Conservation (phyloP, 53 echinoderm and acorn worm genomes). For the Echinometra lucunter region DNA sequence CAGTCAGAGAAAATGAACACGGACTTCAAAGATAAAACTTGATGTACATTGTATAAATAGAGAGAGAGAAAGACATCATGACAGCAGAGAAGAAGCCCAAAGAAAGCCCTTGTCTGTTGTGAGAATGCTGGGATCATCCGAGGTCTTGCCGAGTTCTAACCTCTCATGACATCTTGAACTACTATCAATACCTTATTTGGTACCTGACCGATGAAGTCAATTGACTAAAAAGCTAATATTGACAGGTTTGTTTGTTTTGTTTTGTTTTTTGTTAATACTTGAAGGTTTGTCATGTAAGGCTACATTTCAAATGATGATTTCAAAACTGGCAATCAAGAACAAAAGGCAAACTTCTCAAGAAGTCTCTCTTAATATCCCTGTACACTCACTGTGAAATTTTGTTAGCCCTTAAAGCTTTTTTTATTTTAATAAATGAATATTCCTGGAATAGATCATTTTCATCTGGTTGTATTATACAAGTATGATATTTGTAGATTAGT, state of each 20-base stretch:
- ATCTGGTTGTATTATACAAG: background rate
- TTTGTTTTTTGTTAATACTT: too few species aligned
- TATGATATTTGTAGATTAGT: background rate
- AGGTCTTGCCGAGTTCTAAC: conserved; percentile 34
- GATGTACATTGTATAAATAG: background rate
- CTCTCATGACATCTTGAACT: conserved; percentile 44
- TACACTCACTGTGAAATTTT: too few species aligned
- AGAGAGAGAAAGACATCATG: background rate
- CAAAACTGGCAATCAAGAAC: background rate
- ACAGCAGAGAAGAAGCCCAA: background rate
- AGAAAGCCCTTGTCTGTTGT: conserved; percentile 18
- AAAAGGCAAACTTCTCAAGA: background rate
- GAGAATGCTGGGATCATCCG: conserved; percentile 14
- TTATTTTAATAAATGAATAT: background rate
- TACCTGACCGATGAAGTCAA: conserved; percentile 8
- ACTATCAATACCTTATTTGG: conserved; percentile 21
- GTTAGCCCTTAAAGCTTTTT: background rate
- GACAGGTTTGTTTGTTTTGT: too few species aligned
- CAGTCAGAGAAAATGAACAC: background rate
- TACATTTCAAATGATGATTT: background rate
- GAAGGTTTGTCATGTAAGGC: background rate
- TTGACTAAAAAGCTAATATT: background rate
- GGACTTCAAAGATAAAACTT: background rate
- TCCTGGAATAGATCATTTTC: background rate
- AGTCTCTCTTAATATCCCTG: too few species aligned